Conservation (phyloP, 2,113 vertebrate species). For the Rhinoptilus africanus region DNA sequence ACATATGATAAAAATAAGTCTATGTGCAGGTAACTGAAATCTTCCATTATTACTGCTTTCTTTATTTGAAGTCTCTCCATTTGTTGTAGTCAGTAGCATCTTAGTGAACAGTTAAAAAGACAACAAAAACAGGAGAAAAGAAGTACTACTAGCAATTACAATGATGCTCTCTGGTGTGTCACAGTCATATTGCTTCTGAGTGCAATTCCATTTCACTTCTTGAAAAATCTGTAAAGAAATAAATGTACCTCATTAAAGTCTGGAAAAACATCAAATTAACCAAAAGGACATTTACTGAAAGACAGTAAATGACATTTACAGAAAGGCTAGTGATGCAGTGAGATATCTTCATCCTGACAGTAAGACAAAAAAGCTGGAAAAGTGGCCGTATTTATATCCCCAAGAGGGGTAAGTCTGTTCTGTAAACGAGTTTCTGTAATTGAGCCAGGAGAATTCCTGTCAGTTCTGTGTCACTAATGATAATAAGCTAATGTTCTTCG, state of each 20-base stretch:
- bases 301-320: background rate
- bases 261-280: background rate
- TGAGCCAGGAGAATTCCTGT: constrained; percentile 16
- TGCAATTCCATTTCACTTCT: background rate
- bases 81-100: background rate
- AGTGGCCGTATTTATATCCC: background rate
- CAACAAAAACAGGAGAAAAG: background rate
- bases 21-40: background rate
- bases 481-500: background rate
- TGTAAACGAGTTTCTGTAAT: constrained; percentile 26
- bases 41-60: background rate
- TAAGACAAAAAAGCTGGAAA: background rate
- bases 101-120: background rate
- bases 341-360: background rate
- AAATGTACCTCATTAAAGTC: background rate
- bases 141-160: background rate
- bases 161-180: background rate
- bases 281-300: background rate
- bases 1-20: background rate
- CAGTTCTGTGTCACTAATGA: background rate
- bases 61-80: background rate
- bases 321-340: background rate
- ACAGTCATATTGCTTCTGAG: background rate
- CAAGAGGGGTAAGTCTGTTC: background rate
- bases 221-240: background rate